A percentile compares a stretch with the other conserved stretches of the same genome.
Evolutionary conservation across 2,888 invertebrate species (phyloP).

Genomic region (Drosophila peninsularis): DNA sequence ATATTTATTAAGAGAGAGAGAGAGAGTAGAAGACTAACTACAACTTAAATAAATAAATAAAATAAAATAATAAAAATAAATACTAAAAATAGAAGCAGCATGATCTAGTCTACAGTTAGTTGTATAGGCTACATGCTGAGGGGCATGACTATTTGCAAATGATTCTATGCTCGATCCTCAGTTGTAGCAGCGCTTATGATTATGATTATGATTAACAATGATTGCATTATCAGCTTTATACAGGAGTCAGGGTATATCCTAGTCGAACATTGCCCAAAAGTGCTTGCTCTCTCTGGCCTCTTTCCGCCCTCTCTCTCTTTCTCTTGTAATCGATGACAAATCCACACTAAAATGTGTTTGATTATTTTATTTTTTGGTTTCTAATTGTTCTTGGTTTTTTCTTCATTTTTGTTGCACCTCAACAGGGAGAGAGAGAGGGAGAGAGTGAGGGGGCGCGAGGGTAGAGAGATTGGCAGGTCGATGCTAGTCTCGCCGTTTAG

Average conservation of each 20-base stretch:
- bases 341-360: conserved; percentile 74
- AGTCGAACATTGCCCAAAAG: background rate
- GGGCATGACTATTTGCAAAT: too few relatives aligned
- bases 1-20: too few relatives aligned
- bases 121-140: too few relatives aligned
- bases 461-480: background rate
- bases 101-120: too few relatives aligned
- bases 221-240: too few relatives aligned
- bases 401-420: conserved; percentile 2
- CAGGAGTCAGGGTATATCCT: background rate
- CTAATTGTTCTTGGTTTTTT: conserved; percentile 58
- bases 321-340: conserved; percentile 64
- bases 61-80: too few relatives aligned
- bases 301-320: background rate
- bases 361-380: conserved; percentile 55
- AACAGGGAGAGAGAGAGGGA: background rate
- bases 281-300: background rate
- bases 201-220: too few relatives aligned
- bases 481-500: conserved; percentile 26
- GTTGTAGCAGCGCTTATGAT: too few relatives aligned
- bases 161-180: too few relatives aligned
- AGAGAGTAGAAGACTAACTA: too few relatives aligned
- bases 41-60: too few relatives aligned
- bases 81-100: too few relatives aligned
- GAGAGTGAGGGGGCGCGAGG: background rate